Base-by-base conservation (phyloP, 2,888 invertebrate species). In the Micoletzkya japonica region DNA sequence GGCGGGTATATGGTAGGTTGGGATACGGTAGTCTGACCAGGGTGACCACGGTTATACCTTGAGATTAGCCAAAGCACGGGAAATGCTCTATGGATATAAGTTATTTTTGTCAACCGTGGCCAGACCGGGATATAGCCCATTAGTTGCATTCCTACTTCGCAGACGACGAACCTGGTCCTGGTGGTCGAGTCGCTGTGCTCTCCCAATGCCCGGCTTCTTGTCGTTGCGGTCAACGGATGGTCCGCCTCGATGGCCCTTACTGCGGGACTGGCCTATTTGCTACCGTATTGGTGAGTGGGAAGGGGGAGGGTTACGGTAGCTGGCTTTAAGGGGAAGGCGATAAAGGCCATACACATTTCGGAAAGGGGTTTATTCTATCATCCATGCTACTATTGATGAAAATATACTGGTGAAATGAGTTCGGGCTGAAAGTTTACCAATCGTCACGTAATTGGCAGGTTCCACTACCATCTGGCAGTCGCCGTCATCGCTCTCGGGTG, bases 191-290 rank as follows among this genome's bases (percentile, higher is more conserved):
- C 78, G 2, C 68, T 84, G 49, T 76, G 80, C 39, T 30, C 73
- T 1, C 74, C 79, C 7, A 57, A 59, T 7, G 76, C 81, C 14
- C 76, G 84, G 7, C 75, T 84, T 6, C 70, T 84, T 17, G 82
- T 76, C 28, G 84, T 81, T 20, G 79, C 80, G 10, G 61, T 81
- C 14, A 84, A 84, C 63, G 84, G 82, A 4, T 84, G 82, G 82
- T 81, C 83, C 30, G 30, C 82, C 10, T 78, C 82, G 6, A 80
- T 84, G 81, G 71, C 78, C 2, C 39, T 44, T 30, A 67, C 57
- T 6, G 67, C 67, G 1, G 20, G 28, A 1, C 56, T 67, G 20
- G 67, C 57, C 24, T 36, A 17, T 7, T 24, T 67, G 14, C 30
- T 28, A 17, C 67, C 67, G 34, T 14, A 67, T 24, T 67, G 67